Base-by-base conservation (phyloP, 1,140 invertebrate genomes). In the Lineus longissimus region DNA sequence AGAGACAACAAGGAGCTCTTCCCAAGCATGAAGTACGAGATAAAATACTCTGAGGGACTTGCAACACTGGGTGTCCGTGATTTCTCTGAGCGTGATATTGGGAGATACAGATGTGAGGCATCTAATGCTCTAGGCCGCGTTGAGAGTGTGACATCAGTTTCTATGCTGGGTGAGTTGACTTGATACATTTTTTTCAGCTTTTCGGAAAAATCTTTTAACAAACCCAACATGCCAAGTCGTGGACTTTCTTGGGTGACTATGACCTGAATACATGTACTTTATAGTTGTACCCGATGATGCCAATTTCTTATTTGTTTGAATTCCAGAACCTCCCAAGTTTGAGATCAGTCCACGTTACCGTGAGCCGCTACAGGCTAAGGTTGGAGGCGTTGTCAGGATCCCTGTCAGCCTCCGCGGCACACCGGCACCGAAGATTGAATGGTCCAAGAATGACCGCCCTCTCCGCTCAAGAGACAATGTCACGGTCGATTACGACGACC, bases 11-110 rank as follows among this genome's bases (percentile, higher is more conserved):
- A 75, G 31, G 76, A 78, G 62, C 63, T 81, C 15, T 73, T 73
- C 58, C 74, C 75, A 64, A 74, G 71, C 57, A 66, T 73, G 7
- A 81, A 81, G 59, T 81, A 80, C 68, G 73, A 75, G 60, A 81
- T 79, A 71, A 77, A 73, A 61, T 75, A 78, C 29, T 72, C 76
- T 30, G 65, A 70, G 36, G 56, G 41, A n/a, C 65, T 72, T 1
- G 77, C 75, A 9, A 68, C 70, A 0, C 66, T 79, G 47, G 70
- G 62, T 11, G 68, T 79, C 43, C 59, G 61, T 27, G 74, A 79
- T 54, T 68, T 73, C 43, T 66, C 65, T 9, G 73, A 74, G 41
- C 70, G 66, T 61, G 77, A 79, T 64, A 69, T 69, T 33, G 73
- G 74, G 17, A 68, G 55, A n/a, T 77, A 76, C 69, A 77, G 65